Evolutionary conservation across 2,888 invertebrate genomes (phyloP), one percentile per base, ranked within the genome.

Genomic region (Netelia melanura): DNA sequence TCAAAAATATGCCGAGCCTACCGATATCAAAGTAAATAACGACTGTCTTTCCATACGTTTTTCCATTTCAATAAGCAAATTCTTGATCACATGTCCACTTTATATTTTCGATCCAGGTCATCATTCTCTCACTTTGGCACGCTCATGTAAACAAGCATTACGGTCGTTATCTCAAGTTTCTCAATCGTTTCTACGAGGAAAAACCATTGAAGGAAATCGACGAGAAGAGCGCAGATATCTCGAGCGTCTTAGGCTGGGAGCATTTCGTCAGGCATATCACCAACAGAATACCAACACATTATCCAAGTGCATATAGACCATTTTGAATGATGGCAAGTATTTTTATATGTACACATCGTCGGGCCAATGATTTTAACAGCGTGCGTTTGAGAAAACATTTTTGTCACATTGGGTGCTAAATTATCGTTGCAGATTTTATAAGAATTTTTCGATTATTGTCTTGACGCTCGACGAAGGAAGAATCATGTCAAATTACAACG

Each of bases 101-200:
- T 72, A n/a, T 52, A 44, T 76, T 62, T 11, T 43, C 83, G 6
- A 54, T 81, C 0, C 92, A 97, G 97, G 96, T 96, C 67, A 95
- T 97, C 65, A 96, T 96, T 90, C 97, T 98, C 92, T 96, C 96
- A 14, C 94, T 97, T 58, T 97, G 97, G 96, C 98, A 99, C 92
- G 97, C 97, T 64, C 96, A 97, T 90, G 95, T 96, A 0, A 95
- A 97, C 90, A 95, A 95, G 85, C 97, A 98, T 77, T 97, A 97
- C 94, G 99, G 98, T 0, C 96, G 98, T 85, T 96, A 97, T 86
- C 93, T 97, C 86, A 98, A 98, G 93, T 95, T 97, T 86, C 94
- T 98, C 25, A 92, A 94, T 85, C 97, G 97, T 94, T 95, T 97
- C 86, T 95, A 96, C 85, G 99, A 99, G 89, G 98, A 99, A 56